Base-by-base conservation (phyloP, 1,140 invertebrate genomes). In the Heterodera schachtii region DNA sequence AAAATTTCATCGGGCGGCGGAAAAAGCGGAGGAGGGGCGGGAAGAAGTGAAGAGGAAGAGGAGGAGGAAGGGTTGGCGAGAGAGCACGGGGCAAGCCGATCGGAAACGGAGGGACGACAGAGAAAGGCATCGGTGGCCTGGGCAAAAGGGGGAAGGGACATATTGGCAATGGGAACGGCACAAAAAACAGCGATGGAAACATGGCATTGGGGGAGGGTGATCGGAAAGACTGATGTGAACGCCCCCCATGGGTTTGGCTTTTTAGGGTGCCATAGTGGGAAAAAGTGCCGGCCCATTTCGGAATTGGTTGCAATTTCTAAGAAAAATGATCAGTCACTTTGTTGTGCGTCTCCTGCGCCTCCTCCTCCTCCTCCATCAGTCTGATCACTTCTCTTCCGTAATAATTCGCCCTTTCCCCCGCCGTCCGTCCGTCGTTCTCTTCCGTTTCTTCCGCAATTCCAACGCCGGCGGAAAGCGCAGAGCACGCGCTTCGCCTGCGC, bases 301-400 rank as follows among this genome's bases (percentile, higher is more conserved):
- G n/a, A n/a, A n/a, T n/a, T n/a, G n/a, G n/a, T n/a, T n/a, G n/a
- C 47, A 9, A 49, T 6, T 49, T 4, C 47, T 9, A 49, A 49
- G 4, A 49, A 9, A 49, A 49, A 9, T 4, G 4, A 9, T 9
- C 4, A 31, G 9, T 64, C n/a, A 46, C 75, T n/a, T 43, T 77
- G 9, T 77, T 44, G 44, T 19, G 44, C 69, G 47, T 9, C 8
- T 47, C 9, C 21, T 78, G 47, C 47, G n/a, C 44, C 69, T 78
- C 57, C 76, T n/a, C n/a, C n/a, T n/a, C n/a, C n/a, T n/a, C n/a
- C n/a, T n/a, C n/a, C n/a, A 78, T 78, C 8, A 78, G 69, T 66
- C 69, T 60, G n/a, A 78, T 31, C 21, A 78, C 64, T 7, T 78
- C 76, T 8, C 21, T 21, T 60, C 76, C 76, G 69, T 78, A 78